Evolutionary conservation across 2,888 invertebrate species (phyloP), one percentile per base, ranked within the genome.

Genomic region (Tinea semifulvella): DNA sequence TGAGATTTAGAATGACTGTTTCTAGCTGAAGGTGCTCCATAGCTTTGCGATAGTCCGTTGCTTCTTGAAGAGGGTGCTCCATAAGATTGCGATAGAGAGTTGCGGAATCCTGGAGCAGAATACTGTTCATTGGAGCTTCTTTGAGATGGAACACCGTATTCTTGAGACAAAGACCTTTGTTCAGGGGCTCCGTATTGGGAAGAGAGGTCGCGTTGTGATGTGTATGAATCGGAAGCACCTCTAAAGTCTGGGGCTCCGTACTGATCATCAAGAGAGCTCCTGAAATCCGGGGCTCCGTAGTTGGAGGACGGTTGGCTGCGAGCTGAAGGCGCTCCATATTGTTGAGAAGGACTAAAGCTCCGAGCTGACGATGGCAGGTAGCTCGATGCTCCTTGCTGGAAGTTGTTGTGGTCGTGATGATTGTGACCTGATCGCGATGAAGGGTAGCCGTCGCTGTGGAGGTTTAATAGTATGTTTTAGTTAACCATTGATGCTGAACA

Each of bases 361-460:
- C 14, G 39, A 8, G 19, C 14, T 11, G 26, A 14, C 7, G 42
- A 18, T 26, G 49, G 39, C 7, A 36, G 44, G 14, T 36, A 36
- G 36, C 36, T 36, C 1, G 44, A 35, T 35, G 44, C n/a, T 2
- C 13, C 31, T 4, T 11, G 42, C n/a, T 18, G 11, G 8, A 42
- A 42, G 25, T 42, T 26, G 16, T 25, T 25, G 42, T 43, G 44
- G 38, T 54, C 52, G 14, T 63, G 54, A 19, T 54, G 55, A n/a
- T 55, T 53, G 8, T 59, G 58, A 19, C 56, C 52, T 4, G 64
- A 59, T 5, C 62, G 57, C 1, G 61, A 56, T 43, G 65, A 50
- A 42, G 68, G 52, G 47, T 74, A 75, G 20, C 70, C 61, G 19
- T 70, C 65, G 17, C 75, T 75, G 58, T 5, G 67, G 63, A 47